phyloP scores from a whole-genome alignment of 1,140 invertebrate genomes.

The Berghia stephanieae region DNA sequence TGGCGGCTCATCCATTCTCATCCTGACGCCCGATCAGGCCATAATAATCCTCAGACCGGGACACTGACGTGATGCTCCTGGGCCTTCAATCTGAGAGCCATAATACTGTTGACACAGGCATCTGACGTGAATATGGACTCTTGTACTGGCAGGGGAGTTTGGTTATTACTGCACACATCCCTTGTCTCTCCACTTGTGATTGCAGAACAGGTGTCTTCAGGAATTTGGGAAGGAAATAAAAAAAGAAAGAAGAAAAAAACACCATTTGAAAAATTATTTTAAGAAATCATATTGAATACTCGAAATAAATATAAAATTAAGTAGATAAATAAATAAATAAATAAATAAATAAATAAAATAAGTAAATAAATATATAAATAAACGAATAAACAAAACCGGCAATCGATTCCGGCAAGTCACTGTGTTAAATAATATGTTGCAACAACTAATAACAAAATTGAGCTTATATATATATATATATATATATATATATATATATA shows the following conservation, averaged over 20 bases:
- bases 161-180: too few species aligned
- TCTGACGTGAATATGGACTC: conserved; percentile 13
- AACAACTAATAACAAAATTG: neutral
- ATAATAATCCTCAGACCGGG: too few species aligned
- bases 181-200: too few species aligned
- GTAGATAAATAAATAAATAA: conserved; percentile 11
- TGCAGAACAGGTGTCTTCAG: too few species aligned
- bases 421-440: neutral
- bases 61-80: conserved; percentile 35
- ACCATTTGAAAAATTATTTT: too few species aligned
- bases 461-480: neutral
- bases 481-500: neutral
- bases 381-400: too few species aligned
- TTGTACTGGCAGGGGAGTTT: too few species aligned
- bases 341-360: conserved; percentile 3
- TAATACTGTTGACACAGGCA: conserved; percentile 33
- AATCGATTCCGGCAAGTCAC: neutral
- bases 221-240: too few species aligned
- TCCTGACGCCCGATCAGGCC: too few species aligned
- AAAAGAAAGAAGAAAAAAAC: too few species aligned
- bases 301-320: conserved; percentile 3
- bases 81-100: conserved; percentile 37
- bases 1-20: too few species aligned
- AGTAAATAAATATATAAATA: neutral
- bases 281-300: neutral